Percentiles rank a stretch among this genome's conserved stretches.
phyloP scores from a whole-genome alignment of 2,888 invertebrate genomes.

The Drosophila colorata region DNA sequence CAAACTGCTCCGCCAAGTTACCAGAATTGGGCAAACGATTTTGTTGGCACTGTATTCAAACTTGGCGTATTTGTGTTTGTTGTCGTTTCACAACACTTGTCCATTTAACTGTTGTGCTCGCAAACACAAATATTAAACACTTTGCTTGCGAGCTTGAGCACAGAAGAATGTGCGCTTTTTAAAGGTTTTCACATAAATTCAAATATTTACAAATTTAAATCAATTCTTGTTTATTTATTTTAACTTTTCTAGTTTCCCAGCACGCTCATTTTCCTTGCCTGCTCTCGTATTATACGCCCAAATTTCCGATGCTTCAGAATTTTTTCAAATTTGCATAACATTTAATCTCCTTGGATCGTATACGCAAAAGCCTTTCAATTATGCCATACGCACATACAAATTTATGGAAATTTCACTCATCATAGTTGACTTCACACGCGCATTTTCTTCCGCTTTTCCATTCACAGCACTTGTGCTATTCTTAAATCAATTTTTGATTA shows the following conservation, averaged over 20 bases:
- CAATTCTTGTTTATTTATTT: not conserved
- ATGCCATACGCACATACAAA: not conserved
- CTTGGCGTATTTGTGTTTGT: conserved; percentile 23
- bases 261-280: too few species aligned
- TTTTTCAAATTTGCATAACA: not conserved
- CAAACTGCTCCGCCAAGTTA: conserved; percentile 14
- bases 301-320: not conserved
- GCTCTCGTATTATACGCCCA: not conserved
- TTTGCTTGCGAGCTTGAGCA: not conserved
- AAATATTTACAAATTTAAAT: not conserved
- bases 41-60: conserved; percentile 31
- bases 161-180: not conserved
- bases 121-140: conserved; percentile 5
- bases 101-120: conserved; percentile 12
- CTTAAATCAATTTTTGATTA: not conserved
- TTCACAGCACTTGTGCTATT: not conserved
- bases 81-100: conserved; percentile 27
- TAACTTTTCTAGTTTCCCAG: not conserved
- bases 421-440: conserved; percentile 14
- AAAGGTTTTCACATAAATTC: not conserved
- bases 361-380: conserved; percentile 1
- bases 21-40: conserved; percentile 24
- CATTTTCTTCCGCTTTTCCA: conserved; percentile 5
- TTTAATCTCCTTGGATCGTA: not conserved
- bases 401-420: conserved; percentile 17